phyloP scores from a whole-genome alignment of 2,888 invertebrate genomes.

The Corbicula japonica region DNA sequence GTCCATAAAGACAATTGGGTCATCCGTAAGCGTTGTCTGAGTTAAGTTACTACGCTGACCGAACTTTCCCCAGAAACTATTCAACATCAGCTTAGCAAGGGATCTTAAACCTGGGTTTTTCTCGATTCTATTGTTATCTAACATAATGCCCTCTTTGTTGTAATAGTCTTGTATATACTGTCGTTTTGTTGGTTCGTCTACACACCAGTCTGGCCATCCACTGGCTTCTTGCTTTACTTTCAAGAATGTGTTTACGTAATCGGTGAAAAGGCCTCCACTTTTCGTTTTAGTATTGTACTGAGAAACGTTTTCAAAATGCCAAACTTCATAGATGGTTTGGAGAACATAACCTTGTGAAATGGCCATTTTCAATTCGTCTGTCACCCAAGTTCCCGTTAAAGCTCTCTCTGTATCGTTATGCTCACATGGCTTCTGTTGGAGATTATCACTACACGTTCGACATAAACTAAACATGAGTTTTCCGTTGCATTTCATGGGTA shows the following conservation, averaged over 20 bases:
- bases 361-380: slow-evolving; percentile 74
- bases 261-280: slow-evolving; percentile 10
- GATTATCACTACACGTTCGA: slow-evolving; percentile 45
- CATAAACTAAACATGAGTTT: slow-evolving; percentile 84
- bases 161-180: slow-evolving; percentile 63
- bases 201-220: slow-evolving; percentile 69
- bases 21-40: too few species aligned
- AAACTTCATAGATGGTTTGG: slow-evolving; percentile 28
- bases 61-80: too few species aligned
- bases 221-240: slow-evolving; percentile 72
- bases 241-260: slow-evolving; percentile 68
- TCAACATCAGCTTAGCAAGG: too few species aligned
- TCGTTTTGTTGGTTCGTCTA: slow-evolving; percentile 56
- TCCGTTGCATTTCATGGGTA: slow-evolving; percentile 25
- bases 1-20: too few species aligned
- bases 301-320: slow-evolving; percentile 33
- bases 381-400: slow-evolving; percentile 81
- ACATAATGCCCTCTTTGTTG: slow-evolving; percentile 60
- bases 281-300: slow-evolving; percentile 12
- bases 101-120: too few species aligned
- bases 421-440: slow-evolving; percentile 68
- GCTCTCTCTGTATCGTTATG: slow-evolving; percentile 73
- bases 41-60: too few species aligned
- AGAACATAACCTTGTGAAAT: slow-evolving; percentile 17
- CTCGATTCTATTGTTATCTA: too few species aligned